phyloP scores from a whole-genome alignment of 2,113 vertebrate genomes.

The Crotalus tigris region DNA sequence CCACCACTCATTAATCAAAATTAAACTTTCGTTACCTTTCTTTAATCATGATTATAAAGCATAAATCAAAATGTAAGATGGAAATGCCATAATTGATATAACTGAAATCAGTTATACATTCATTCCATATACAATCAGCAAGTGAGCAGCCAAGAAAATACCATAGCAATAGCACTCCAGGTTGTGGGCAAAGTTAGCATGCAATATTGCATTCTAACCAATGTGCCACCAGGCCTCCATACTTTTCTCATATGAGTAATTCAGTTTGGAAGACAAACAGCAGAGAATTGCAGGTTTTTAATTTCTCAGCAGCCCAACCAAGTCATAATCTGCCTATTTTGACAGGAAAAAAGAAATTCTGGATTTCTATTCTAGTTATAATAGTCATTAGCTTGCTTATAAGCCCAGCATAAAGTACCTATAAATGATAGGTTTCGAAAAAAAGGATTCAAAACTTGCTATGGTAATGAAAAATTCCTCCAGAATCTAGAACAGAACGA shows the following conservation, averaged over 20 bases:
- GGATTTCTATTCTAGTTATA: background rate
- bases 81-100: background rate
- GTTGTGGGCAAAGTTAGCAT: background rate
- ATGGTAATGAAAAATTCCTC: background rate
- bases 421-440: background rate
- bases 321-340: background rate
- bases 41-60: background rate
- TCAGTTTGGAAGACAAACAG: background rate
- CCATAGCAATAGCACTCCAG: background rate
- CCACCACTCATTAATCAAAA: background rate
- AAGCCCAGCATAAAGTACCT: background rate
- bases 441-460: background rate
- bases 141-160: background rate
- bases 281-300: background rate
- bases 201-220: background rate
- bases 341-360: background rate
- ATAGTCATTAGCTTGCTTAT: background rate
- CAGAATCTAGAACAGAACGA: background rate
- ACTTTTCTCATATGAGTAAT: background rate
- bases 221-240: background rate
- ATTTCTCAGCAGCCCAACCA: background rate
- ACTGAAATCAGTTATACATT: background rate
- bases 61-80: background rate
- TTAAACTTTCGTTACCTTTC: background rate
- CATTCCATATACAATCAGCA: background rate